A percentile compares a stretch with the other conserved stretches of the same genome.
Conservation (phyloP, 64 coral and sea anemone species). For the Cladopsammia gracilis region DNA sequence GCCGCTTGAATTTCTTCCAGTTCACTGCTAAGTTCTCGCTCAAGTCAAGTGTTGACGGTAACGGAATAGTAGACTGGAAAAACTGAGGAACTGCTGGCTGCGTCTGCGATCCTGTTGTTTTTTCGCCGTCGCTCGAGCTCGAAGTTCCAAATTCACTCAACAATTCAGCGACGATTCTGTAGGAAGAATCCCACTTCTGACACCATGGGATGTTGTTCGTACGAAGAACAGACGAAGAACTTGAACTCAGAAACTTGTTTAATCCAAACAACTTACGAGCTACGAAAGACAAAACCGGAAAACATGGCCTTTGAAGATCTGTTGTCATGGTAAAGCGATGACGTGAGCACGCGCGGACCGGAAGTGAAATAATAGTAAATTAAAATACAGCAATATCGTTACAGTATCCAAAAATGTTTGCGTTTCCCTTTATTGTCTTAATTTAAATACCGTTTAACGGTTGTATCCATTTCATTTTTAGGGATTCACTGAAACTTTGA, state of each 20-base stretch:
- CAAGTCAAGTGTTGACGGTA: slow-evolving; percentile 33
- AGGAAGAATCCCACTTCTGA: slow-evolving; percentile 31
- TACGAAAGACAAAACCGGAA: not conserved
- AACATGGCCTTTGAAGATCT: not conserved
- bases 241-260: not conserved
- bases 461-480: too few species aligned
- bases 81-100: slow-evolving; percentile 31
- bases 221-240: not conserved
- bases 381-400: too few species aligned
- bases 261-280: not conserved
- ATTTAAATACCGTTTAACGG: too few species aligned
- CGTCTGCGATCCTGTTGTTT: not conserved
- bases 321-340: not conserved
- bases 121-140: not conserved
- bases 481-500: too few species aligned
- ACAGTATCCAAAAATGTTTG: too few species aligned
- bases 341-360: not conserved
- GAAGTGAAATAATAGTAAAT: not conserved
- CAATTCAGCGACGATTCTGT: slow-evolving; percentile 1
- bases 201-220: slow-evolving; percentile 37
- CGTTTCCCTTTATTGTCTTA: too few species aligned
- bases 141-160: not conserved
- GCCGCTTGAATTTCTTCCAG: slow-evolving; percentile 64
- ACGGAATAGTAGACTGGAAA: slow-evolving; percentile 49
- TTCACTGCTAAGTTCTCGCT: slow-evolving; percentile 49